Conservation (phyloP, 1,140 invertebrate species). For the Solen grandis region DNA sequence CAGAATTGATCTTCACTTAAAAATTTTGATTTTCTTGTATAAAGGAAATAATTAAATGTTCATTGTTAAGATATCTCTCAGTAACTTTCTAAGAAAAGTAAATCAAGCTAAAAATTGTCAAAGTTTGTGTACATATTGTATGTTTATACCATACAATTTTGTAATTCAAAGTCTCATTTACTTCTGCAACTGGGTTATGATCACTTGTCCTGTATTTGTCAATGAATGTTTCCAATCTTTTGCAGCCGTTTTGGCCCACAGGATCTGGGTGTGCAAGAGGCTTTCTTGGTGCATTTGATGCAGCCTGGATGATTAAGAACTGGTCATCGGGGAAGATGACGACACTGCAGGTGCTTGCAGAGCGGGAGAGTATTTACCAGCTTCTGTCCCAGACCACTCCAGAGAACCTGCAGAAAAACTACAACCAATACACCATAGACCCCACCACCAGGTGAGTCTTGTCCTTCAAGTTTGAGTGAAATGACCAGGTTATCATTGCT, state of each 20-base stretch:
- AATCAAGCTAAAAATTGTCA: too few relatives aligned
- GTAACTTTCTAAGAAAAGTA: neutral
- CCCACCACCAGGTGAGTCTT: constrained; percentile 86
- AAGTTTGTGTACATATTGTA: too few relatives aligned
- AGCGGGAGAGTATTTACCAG: constrained; percentile 96
- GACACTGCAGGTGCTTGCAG: constrained; percentile 87
- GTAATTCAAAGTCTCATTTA: too few relatives aligned
- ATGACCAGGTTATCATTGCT: neutral
- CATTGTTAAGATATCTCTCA: neutral
- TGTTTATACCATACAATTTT: too few relatives aligned
- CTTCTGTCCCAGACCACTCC: constrained; percentile 96
- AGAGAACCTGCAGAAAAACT: constrained; percentile 95
- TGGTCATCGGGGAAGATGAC: constrained; percentile 86
- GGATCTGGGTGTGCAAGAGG: constrained; percentile 98
- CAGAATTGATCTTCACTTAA: too few relatives aligned
- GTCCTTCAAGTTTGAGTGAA: neutral
- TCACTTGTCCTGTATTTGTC: too few relatives aligned
- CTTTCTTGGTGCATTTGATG: constrained; percentile 97
- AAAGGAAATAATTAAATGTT: too few relatives aligned
- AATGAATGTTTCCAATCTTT: too few relatives aligned
- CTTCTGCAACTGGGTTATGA: too few relatives aligned
- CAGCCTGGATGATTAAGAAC: constrained; percentile 95
- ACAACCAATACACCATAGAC: constrained; percentile 93
- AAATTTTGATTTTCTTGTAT: too few relatives aligned
- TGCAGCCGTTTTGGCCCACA: constrained; percentile 98